Evolutionary conservation across 2,113 vertebrate species (phyloP), one percentile per base, ranked within the genome.

Genomic region (Columba livia): DNA sequence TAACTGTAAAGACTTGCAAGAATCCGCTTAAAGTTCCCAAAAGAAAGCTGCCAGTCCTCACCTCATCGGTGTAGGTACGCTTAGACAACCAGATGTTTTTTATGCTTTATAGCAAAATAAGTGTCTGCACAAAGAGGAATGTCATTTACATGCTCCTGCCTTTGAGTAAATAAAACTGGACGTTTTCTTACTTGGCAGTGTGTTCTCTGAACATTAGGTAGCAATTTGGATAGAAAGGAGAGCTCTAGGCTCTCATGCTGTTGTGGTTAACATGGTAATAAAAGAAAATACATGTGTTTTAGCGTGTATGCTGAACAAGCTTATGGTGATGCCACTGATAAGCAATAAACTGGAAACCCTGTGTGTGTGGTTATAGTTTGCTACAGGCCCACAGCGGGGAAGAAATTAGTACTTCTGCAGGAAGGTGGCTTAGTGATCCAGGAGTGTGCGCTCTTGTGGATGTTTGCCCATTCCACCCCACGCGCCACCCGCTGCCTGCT

Each of bases 361-460:
- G 0, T 31, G 14, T 66, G 6, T 51, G 15, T 62, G 6, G 73
- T 93, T 91, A 50, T 12, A 44, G 38, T 14, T 29, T 79, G 20
- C 54, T 82, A 19, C 29, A 74, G 44, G 36, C 42, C 10, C 28
- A 26, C 20, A 57, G 21, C 54, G 19, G 47, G 67, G 19, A 65
- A 50, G 36, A 85, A 44, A 12, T 29, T 48, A 20, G 11, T 32
- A 78, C 40, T 80, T 64, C 40, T 79, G 47, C 31, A 67, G 75
- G 44, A 77, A 36, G 26, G 28, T 70, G 38, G 34, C 44, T 54
- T 26, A 66, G 56, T 36, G 23, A 4, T 79, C n/a, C 70, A 85
- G 31, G 38, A 78, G 20, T 4, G 3, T 0, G 0, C 15, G 24
- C 18, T 10, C 5, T 29, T 75, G 31, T 6, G 3, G 66, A 11